Conservation (phyloP, 1,140 invertebrate species). For the Triops longicaudatus region DNA sequence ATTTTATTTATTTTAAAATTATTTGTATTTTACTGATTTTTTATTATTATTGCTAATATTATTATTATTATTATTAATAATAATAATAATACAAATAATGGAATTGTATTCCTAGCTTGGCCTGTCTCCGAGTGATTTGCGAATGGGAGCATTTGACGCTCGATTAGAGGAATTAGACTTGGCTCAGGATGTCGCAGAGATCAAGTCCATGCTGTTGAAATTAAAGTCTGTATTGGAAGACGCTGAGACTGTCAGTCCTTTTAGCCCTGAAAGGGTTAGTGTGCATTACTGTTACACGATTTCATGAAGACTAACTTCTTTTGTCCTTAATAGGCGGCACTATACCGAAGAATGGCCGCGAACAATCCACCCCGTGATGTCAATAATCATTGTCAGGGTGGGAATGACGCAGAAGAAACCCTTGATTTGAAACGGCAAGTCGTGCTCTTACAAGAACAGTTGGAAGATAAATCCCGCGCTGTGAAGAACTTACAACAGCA, state of each 20-base stretch:
- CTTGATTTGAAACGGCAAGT: neutral
- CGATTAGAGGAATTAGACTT: neutral
- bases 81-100: too few species aligned
- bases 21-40: too few species aligned
- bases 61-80: neutral
- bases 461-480: neutral
- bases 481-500: conserved; percentile 3
- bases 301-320: neutral
- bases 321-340: neutral
- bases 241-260: neutral
- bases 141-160: neutral
- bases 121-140: neutral
- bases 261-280: neutral
- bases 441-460: neutral
- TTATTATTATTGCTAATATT: neutral
- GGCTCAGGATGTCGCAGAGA: neutral
- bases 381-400: neutral
- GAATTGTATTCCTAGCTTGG: neutral
- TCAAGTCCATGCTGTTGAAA: neutral
- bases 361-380: neutral
- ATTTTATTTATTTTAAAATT: too few species aligned
- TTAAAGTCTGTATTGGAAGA: neutral
- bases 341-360: neutral
- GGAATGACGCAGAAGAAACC: neutral
- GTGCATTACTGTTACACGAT: neutral